Percentiles rank a stretch among this genome's conserved stretches.
Evolutionary conservation across 2,888 invertebrate genomes (phyloP).

Genomic region (Coronaproctus castanopsis): DNA sequence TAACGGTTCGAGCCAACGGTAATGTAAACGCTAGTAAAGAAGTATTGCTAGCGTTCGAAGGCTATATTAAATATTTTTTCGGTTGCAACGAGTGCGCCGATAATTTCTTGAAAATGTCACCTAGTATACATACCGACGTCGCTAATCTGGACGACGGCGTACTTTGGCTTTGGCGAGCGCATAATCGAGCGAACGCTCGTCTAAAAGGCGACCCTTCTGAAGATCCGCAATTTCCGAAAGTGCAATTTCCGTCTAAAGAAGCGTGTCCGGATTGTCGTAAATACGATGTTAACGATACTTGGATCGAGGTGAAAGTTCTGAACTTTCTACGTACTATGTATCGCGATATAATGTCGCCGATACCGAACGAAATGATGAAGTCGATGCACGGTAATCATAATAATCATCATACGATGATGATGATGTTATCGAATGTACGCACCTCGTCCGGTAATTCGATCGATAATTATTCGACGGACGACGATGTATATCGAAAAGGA

Average conservation of each 20-base stretch:
- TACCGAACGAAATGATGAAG: not conserved
- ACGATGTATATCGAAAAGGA: not conserved
- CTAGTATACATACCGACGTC: conserved; percentile 46
- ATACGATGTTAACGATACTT: conserved; percentile 30
- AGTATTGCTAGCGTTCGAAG: conserved; percentile 61
- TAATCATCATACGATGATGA: not conserved
- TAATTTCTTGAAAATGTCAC: conserved; percentile 76
- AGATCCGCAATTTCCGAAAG: conserved; percentile 74
- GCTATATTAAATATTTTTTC: conserved; percentile 78
- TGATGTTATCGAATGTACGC: too few relatives aligned
- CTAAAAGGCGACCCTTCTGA: conserved; percentile 69
- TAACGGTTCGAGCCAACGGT: conserved; percentile 40
- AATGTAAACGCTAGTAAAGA: conserved; percentile 32
- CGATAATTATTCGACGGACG: not conserved
- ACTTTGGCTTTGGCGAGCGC: conserved; percentile 84
- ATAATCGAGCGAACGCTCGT: conserved; percentile 79
- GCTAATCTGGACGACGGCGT: conserved; percentile 51
- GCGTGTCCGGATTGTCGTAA: conserved; percentile 49
- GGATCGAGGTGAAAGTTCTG: conserved; percentile 42
- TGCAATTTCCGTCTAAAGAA: conserved; percentile 55
- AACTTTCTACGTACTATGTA: conserved; percentile 40
- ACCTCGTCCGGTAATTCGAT: not conserved
- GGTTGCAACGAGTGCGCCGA: conserved; percentile 76
- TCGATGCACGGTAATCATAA: not conserved
- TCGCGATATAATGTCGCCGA: conserved; percentile 17